Conservation (phyloP, 2,797 vertebrate species). For the Emydoidea blandingii region DNA sequence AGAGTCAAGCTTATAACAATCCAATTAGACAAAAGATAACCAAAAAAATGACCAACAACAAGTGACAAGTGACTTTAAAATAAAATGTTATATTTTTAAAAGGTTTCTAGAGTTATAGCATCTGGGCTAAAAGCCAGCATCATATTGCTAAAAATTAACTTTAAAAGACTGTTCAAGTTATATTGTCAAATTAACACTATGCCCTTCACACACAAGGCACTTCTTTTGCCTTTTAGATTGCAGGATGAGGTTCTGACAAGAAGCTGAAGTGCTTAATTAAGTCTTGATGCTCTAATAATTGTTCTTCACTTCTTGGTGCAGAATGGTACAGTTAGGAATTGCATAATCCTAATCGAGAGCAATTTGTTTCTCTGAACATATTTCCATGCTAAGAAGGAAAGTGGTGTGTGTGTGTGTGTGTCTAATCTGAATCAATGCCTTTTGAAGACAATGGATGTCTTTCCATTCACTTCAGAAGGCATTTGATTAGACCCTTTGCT, state of each 20-base stretch:
- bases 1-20: background rate
- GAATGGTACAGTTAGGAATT: slow-evolving; percentile 51
- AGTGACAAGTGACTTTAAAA: background rate
- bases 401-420: background rate
- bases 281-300: slow-evolving; percentile 57
- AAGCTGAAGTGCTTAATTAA: slow-evolving; percentile 45
- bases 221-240: background rate
- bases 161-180: background rate
- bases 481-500: background rate
- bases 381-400: slow-evolving; percentile 20
- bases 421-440: background rate
- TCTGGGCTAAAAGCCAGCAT: background rate
- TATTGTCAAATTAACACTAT: background rate
- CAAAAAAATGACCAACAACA: rapidly evolving
- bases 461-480: background rate
- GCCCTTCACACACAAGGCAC: background rate
- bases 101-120: background rate
- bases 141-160: background rate
- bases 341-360: slow-evolving; percentile 38
- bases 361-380: slow-evolving; percentile 59
- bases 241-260: slow-evolving; percentile 5
- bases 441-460: background rate
- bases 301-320: slow-evolving; percentile 52
- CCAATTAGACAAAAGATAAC: background rate
- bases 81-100: background rate